phyloP scores from a whole-genome alignment of 1,140 invertebrate species.

The Thaumetopoea pityocampa region DNA sequence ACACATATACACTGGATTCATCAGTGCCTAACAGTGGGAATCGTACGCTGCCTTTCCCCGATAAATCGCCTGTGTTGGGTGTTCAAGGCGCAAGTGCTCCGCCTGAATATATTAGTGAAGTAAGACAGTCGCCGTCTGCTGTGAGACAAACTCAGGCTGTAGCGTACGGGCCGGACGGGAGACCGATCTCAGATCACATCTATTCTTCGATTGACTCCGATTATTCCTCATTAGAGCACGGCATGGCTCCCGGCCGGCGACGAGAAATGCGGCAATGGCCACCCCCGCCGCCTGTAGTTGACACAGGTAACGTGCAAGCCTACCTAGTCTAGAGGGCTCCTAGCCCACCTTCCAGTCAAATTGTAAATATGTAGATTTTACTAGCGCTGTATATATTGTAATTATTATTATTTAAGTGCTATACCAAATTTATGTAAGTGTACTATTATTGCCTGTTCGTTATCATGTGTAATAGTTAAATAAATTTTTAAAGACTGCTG shows the following conservation, averaged over 20 bases:
- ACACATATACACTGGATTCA: slow-evolving; percentile 85
- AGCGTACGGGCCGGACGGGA: slow-evolving; percentile 69
- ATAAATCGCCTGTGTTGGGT: slow-evolving; percentile 60
- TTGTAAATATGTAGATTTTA: slow-evolving; percentile 56
- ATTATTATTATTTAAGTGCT: slow-evolving; percentile 69
- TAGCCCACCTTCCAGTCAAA: slow-evolving; percentile 66
- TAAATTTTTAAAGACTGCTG: slow-evolving; percentile 75
- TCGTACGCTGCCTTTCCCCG: slow-evolving; percentile 69
- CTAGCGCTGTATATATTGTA: slow-evolving; percentile 68
- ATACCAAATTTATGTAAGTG: slow-evolving; percentile 73
- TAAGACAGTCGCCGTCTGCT: slow-evolving; percentile 67
- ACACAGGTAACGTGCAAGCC: slow-evolving; percentile 66
- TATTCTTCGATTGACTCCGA: slow-evolving; percentile 92
- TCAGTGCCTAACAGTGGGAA: slow-evolving; percentile 77
- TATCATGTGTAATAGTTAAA: slow-evolving; percentile 72
- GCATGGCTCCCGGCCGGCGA: slow-evolving; percentile 64
- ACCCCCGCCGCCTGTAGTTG: slow-evolving; percentile 59
- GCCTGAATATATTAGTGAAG: slow-evolving; percentile 67
- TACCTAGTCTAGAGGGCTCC: slow-evolving; percentile 68
- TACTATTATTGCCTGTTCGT: slow-evolving; percentile 71
- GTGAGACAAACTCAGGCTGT: slow-evolving; percentile 67
- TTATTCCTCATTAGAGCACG: slow-evolving; percentile 77
- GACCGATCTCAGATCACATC: slow-evolving; percentile 89
- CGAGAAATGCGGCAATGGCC: slow-evolving; percentile 66
- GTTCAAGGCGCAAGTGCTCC: slow-evolving; percentile 74